Conservation (phyloP, 1,140 invertebrate genomes). For the Zaprionus inermis region DNA sequence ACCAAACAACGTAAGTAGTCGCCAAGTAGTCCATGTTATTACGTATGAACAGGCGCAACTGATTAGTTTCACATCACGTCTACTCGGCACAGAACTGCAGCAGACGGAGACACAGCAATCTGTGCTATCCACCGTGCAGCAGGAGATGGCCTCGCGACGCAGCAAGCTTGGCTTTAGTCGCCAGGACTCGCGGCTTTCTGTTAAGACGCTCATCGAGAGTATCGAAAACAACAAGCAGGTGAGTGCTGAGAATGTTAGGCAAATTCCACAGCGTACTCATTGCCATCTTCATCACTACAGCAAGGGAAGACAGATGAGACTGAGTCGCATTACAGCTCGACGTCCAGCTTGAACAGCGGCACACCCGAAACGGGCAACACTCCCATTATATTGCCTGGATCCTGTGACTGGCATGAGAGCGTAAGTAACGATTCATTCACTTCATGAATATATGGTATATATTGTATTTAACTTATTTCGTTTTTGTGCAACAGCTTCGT, state of each 20-base stretch:
- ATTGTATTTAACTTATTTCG: background rate
- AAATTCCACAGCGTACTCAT: background rate
- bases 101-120: constrained; percentile 85
- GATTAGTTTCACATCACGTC: background rate
- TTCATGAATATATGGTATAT: background rate
- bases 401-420: constrained; percentile 77
- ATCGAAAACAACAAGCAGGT: constrained; percentile 96
- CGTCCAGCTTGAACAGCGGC: constrained; percentile 84
- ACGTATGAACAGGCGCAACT: background rate
- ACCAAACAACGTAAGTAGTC: constrained; percentile 77
- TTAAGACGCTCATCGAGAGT: constrained; percentile 94
- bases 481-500: constrained; percentile 43
- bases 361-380: constrained; percentile 71
- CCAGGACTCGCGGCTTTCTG: constrained; percentile 92
- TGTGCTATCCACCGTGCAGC: constrained; percentile 85
- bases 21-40: background rate
- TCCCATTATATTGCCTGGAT: constrained; percentile 65
- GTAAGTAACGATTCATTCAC: constrained; percentile 42
- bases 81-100: constrained; percentile 66
- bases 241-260: constrained; percentile 51
- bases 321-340: constrained; percentile 83
- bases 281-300: constrained; percentile 13
- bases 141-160: constrained; percentile 86
- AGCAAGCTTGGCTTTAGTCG: constrained; percentile 86
- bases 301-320: constrained; percentile 75